Evolutionary conservation across 2,888 invertebrate species (phyloP), one percentile per base, ranked within the genome.

Genomic region (Campaea margaritaria): DNA sequence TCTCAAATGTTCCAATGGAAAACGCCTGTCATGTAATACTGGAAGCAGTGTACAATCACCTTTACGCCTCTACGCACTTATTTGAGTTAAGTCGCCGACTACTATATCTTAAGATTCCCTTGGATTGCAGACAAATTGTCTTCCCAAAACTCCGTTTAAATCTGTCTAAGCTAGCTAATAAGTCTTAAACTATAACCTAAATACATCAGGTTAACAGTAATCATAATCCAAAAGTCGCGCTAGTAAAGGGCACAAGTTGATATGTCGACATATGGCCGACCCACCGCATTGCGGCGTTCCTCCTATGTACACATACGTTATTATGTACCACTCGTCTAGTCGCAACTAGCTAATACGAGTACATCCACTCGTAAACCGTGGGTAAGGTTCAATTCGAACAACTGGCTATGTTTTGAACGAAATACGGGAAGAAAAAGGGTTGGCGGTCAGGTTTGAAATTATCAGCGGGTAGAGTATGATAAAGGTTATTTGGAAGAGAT

Each of bases 271-370:
- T 81, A 84, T 82, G 87, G 78, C 82, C 83, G 83, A 80, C 82
- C 75, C 86, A 84, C 90, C 89, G 91, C 91, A 91, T 83, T 91
- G 91, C 91, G 91, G 88, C 88, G 83, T 81, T 82, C 77, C 83
- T 86, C 84, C 82, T 86, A 85, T 86, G 85, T 86, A 88, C 86
- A 86, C 86, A 85, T 79, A 79, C 72, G 77, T 75, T 83, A 82
- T 82, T 82, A 84, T 83, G 83, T 83, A 79, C 82, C 78, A 79
- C 83, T 82, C 21, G 21, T 21, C 79, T 76, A 56, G 51, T 61
- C 60, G 60, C 75, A 78, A 79, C 76, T 75, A 78, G 76, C 82
- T 85, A 84, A 87, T 82, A 31, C 31, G 31, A 31, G 31, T 31
- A 86, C 81, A 76, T 73, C 76, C 81, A 79, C 80, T 79, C 81